Conservation (phyloP, 2,797 vertebrate genomes). For the Uromys caudimaculatus region DNA sequence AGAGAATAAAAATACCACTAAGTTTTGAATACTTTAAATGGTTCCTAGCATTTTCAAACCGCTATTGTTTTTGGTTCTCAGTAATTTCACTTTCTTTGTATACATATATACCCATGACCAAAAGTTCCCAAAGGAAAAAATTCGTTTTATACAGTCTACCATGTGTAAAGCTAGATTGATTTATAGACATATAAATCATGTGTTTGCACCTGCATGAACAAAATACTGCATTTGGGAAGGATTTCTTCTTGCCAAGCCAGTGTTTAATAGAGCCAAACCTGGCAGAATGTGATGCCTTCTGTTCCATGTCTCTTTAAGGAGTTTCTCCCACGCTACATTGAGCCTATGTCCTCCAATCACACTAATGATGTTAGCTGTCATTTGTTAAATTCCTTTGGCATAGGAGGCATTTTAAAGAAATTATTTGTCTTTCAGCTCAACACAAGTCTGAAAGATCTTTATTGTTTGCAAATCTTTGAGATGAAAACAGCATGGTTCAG, state of each 20-base stretch:
- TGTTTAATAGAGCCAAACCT: constrained; percentile 69
- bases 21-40: constrained; percentile 32
- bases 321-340: neutral
- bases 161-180: constrained; percentile 70
- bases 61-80: constrained; percentile 23
- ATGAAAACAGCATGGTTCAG: constrained; percentile 44
- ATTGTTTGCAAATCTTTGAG: constrained; percentile 42
- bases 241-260: constrained; percentile 66
- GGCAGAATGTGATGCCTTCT: neutral
- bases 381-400: constrained; percentile 42
- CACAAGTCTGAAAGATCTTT: constrained; percentile 9
- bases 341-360: neutral
- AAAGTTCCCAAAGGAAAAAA: neutral
- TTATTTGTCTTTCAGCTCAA: constrained; percentile 41
- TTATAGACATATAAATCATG: constrained; percentile 71
- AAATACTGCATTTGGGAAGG: constrained; percentile 57
- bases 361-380: constrained; percentile 51
- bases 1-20: neutral
- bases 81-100: neutral
- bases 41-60: constrained; percentile 46
- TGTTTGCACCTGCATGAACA: constrained; percentile 68
- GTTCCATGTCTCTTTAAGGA: constrained; percentile 30
- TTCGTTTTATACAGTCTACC: constrained; percentile 50
- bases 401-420: constrained; percentile 2
- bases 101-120: neutral